A percentile compares a stretch with the other conserved stretches of the same genome.
Evolutionary conservation across 2,888 invertebrate species (phyloP).

Genomic region (Gortyna flavago): DNA sequence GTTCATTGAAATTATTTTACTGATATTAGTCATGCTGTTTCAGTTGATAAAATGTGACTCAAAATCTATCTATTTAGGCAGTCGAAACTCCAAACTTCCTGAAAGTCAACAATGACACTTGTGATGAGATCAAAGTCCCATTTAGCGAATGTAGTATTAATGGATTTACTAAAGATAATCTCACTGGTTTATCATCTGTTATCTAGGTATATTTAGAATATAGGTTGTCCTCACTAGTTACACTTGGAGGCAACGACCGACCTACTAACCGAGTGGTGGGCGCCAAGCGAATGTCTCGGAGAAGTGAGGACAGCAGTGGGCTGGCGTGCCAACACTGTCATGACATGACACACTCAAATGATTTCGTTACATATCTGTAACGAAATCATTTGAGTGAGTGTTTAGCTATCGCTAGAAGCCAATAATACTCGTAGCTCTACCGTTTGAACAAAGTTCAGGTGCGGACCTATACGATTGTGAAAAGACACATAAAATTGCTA

Average conservation of each 20-base stretch:
- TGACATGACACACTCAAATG: slow-evolving; percentile 51
- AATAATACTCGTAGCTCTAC: slow-evolving; percentile 30
- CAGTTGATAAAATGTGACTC: slow-evolving; percentile 31
- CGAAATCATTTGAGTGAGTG: too few species aligned
- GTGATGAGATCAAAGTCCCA: slow-evolving; percentile 22
- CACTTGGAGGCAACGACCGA: slow-evolving; percentile 80
- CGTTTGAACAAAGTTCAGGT: slow-evolving; percentile 4
- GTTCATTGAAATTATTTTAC: background rate
- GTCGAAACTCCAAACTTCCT: slow-evolving; percentile 32
- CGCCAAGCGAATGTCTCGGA: slow-evolving; percentile 70
- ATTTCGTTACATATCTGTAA: slow-evolving; percentile 46
- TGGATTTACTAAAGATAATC: slow-evolving; percentile 29
- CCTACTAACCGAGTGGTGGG: slow-evolving; percentile 80
- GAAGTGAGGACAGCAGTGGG: slow-evolving; percentile 45
- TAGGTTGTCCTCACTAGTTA: slow-evolving; percentile 41
- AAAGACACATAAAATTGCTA: background rate
- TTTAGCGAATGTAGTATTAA: slow-evolving; percentile 13
- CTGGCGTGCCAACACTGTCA: slow-evolving; percentile 68
- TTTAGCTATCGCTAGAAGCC: slow-evolving; percentile 32
- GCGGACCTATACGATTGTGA: slow-evolving; percentile 8
- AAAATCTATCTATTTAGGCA: slow-evolving; percentile 11
- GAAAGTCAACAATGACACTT: slow-evolving; percentile 33
- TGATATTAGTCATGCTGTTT: slow-evolving; percentile 12
- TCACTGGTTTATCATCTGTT: slow-evolving; percentile 27
- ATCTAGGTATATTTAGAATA: slow-evolving; percentile 39